Evolutionary conservation across 2,797 vertebrate species (phyloP), one percentile per base, ranked within the genome.

Genomic region (Cyprinella venusta): DNA sequence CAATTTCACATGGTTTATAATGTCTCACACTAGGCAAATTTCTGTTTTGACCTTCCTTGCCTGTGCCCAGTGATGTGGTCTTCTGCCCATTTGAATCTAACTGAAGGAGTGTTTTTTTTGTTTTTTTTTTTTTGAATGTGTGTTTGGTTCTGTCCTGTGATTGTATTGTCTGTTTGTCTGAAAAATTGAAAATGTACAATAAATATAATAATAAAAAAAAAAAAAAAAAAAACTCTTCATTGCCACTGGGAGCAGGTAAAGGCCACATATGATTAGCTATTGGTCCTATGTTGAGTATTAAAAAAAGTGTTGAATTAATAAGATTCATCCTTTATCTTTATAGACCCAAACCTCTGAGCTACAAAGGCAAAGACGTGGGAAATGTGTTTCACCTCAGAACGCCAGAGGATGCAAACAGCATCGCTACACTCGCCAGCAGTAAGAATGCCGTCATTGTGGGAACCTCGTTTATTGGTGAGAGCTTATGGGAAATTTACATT

Each of bases 361-460:
- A 97, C 92, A 98, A 97, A 91, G 97, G 98, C 79, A 96, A 96
- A 89, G 98, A 99, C 1, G 91, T 98, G 70, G 95, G 94, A 89
- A 99, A 99, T 0, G 96, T 99, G 83, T 97, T 98, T 89, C 96
- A 97, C 84, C 95, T 99, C 88, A 91, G 95, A 83, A 97, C 96
- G 0, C 97, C 97, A 0, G 98, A 99, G 87, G 98, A 99, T 18
- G 98, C 98, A 19, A 99, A 97, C 91, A 95, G 95, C 8, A 95
- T 98, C 38, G 96, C 96, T 52, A 95, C 95, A 80, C 92, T 99
- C 86, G 97, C 97, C 86, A 95, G 94, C 3, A 96, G 96, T 93
- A 98, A 95, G 90, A 99, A 98, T 0, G 97, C 96, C 0, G 97
- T 99, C n/a, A 94, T 99, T 0, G 97, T 99, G 80, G 98, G 98